Percentiles rank a stretch among this genome's conserved stretches.
Evolutionary conservation across 2,113 vertebrate species (phyloP).

Genomic region (Sapayoa aenigma): DNA sequence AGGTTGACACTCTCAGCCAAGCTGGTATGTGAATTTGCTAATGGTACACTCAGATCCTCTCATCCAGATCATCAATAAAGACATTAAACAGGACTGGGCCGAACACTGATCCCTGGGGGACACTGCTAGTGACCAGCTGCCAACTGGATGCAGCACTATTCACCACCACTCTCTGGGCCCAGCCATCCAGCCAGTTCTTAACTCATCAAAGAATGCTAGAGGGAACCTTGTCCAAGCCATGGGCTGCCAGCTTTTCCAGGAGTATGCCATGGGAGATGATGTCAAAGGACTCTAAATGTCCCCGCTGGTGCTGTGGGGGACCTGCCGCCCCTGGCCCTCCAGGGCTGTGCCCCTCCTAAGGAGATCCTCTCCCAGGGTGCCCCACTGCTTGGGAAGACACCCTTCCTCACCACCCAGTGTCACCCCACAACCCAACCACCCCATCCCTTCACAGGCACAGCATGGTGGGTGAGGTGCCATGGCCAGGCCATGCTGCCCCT

Average conservation of each 20-base stretch:
- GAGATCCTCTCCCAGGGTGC: rapidly evolving
- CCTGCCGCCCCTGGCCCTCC: rapidly evolving
- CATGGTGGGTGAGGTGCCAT: rapidly evolving
- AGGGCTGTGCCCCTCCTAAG: not conserved
- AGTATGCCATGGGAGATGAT: not conserved
- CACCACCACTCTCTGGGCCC: not conserved
- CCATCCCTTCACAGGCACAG: not conserved
- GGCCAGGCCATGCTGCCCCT: not conserved
- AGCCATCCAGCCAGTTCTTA: not conserved
- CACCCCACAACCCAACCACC: not conserved
- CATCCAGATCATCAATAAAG: not conserved
- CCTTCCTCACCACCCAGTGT: not conserved
- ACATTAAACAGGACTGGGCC: not conserved
- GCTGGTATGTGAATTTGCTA: not conserved
- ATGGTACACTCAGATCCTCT: not conserved
- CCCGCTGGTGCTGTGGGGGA: rapidly evolving
- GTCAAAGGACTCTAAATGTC: too few species aligned
- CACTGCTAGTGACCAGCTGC: not conserved
- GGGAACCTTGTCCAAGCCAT: too few species aligned
- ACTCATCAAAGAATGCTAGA: not conserved
- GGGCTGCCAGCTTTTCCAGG: not conserved
- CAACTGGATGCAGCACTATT: not conserved
- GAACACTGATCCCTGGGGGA: not conserved
- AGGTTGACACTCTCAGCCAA: not conserved
- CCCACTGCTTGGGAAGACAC: rapidly evolving